Percentiles rank a stretch among this genome's conserved stretches.
Evolutionary conservation across 1,140 invertebrate species (phyloP).

Genomic region (Macrocentrus cingulum): DNA sequence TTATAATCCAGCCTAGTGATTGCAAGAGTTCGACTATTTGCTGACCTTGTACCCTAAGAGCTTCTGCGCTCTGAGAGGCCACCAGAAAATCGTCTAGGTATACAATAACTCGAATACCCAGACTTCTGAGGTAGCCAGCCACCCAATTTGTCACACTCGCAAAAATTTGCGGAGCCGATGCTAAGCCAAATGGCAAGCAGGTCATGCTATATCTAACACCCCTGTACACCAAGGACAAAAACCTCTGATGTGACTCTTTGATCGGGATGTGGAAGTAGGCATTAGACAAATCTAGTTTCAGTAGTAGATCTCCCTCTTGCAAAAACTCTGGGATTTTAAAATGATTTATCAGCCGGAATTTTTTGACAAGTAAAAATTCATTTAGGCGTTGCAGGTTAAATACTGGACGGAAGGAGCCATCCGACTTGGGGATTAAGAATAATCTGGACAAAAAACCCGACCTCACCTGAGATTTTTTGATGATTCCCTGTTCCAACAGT

Average conservation of each 20-base stretch:
- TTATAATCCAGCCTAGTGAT: constrained; percentile 21
- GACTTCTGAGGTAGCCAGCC: constrained; percentile 14
- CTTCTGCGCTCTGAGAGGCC: constrained; percentile 15
- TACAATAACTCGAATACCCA: constrained; percentile 25
- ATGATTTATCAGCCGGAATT: constrained; percentile 31
- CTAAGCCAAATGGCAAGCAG: constrained; percentile 39
- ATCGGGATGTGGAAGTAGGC: constrained; percentile 27
- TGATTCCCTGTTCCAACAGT: not conserved
- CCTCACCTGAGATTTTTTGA: not conserved
- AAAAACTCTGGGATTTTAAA: constrained; percentile 19
- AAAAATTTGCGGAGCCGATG: constrained; percentile 33
- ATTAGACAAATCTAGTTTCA: constrained; percentile 25
- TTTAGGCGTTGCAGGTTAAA: constrained; percentile 34
- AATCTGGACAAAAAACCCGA: constrained; percentile 33
- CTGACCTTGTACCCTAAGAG: not conserved
- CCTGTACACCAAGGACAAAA: constrained; percentile 11
- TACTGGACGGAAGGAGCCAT: constrained; percentile 29
- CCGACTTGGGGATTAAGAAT: constrained; percentile 31
- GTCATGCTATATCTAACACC: constrained; percentile 34
- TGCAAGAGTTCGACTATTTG: not conserved
- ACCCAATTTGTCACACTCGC: constrained; percentile 36
- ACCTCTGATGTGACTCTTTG: constrained; percentile 30
- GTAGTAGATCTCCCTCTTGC: constrained; percentile 7
- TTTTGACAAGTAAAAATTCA: constrained; percentile 23
- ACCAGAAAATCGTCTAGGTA: constrained; percentile 29